Percentiles rank a stretch among this genome's conserved stretches.
These are phyloP conservation scores for Plecotus auritus DNA, from an alignment of 2,113 vertebrate species.

Conservation along the genomic window DNA sequence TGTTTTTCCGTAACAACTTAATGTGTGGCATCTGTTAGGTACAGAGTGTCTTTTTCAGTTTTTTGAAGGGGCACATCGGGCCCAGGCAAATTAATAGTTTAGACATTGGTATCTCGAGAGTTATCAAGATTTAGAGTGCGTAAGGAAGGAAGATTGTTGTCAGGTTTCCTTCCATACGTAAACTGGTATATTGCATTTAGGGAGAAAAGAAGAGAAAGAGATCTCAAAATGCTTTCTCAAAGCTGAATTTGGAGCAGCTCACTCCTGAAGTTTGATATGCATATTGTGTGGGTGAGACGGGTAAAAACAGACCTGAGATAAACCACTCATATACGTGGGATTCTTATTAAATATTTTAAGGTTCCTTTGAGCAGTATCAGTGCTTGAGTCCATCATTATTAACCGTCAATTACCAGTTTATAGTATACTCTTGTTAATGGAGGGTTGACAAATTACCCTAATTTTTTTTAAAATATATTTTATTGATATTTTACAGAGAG, in stretches of 20 bases:
- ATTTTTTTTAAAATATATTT: not conserved
- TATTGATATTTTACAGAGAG: too few relatives aligned
- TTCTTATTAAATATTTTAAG: slow-evolving; percentile 12
- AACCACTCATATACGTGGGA: not conserved
- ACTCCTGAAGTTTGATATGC: not conserved
- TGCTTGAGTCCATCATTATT: not conserved
- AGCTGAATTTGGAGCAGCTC: not conserved
- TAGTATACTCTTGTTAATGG: not conserved
- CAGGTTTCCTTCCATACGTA: not conserved
- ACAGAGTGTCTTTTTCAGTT: slow-evolving; percentile 23
- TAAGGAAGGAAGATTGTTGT: not conserved
- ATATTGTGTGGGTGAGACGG: not conserved
- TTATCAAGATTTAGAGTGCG: not conserved
- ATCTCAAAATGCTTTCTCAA: not conserved
- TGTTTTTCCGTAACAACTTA: slow-evolving; percentile 46
- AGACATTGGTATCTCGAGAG: not conserved
- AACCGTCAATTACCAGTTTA: slow-evolving; percentile 11
- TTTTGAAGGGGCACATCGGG: not conserved
- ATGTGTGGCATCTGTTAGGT: slow-evolving; percentile 66
- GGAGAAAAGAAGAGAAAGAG: not conserved
- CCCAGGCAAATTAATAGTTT: not conserved
- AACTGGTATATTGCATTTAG: not conserved
- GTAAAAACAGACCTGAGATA: not conserved
- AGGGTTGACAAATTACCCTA: not conserved
- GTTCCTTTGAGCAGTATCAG: not conserved